Evolutionary conservation across 2,113 vertebrate species (phyloP).

Genomic region (Oriolus oriolus): DNA sequence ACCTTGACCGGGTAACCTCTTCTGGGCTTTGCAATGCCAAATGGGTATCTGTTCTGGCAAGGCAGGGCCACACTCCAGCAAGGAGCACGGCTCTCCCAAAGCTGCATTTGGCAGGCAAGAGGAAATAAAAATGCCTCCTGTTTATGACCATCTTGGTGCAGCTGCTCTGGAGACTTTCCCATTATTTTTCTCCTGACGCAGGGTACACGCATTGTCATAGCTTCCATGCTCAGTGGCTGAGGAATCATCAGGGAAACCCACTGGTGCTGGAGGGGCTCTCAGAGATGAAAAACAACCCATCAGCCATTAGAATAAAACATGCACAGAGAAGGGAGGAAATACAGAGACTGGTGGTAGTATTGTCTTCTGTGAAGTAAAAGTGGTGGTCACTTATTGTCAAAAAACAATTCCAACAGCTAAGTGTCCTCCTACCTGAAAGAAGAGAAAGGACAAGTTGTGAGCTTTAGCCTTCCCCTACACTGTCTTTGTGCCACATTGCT

Average conservation of each 20-base stretch:
- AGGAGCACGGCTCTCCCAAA: not conserved
- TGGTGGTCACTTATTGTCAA: not conserved
- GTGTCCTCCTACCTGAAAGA: not conserved
- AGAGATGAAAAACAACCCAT: not conserved
- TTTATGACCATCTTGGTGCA: not conserved
- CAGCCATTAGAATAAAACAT: not conserved
- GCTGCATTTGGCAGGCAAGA: not conserved
- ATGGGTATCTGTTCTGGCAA: not conserved
- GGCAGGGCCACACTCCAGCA: not conserved
- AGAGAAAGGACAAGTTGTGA: not conserved
- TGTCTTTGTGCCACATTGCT: not conserved
- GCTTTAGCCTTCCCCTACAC: not conserved
- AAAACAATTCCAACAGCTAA: not conserved
- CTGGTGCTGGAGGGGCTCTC: not conserved
- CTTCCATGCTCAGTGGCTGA: not conserved
- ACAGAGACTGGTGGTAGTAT: not conserved
- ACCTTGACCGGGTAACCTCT: slow-evolving; percentile 54
- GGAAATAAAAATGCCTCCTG: slow-evolving; percentile 40
- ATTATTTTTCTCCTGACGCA: not conserved
- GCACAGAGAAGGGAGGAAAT: not conserved
- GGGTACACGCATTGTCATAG: not conserved
- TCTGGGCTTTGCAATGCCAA: slow-evolving; percentile 26
- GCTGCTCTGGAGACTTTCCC: not conserved
- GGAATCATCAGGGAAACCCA: not conserved
- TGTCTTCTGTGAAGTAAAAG: not conserved